Conservation (phyloP, 2,113 vertebrate genomes). For the Strix uralensis region DNA sequence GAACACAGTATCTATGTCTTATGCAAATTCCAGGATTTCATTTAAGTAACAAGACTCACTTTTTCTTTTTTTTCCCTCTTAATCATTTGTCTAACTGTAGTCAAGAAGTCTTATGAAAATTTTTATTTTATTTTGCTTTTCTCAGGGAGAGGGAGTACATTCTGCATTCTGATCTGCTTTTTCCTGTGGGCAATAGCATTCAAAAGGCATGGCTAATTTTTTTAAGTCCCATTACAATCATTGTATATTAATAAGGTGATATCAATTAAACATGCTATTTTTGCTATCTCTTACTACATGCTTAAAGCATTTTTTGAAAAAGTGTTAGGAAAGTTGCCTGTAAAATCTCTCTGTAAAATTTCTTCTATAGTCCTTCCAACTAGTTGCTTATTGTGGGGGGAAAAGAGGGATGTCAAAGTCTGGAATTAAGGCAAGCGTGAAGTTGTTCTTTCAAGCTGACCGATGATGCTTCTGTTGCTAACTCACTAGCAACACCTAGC, state of each 20-base stretch:
- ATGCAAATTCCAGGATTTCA: neutral
- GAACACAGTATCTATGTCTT: neutral
- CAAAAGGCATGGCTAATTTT: neutral
- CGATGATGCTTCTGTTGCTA: neutral
- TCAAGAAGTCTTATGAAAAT: neutral
- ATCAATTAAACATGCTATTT: neutral
- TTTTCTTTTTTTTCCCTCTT: fast-evolving
- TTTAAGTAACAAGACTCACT: neutral
- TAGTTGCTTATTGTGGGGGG: neutral
- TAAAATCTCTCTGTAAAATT: neutral
- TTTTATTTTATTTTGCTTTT: neutral
- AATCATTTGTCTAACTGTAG: neutral
- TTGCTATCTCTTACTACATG: neutral
- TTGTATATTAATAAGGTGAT: neutral
- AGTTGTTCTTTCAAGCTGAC: neutral
- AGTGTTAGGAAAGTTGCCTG: neutral
- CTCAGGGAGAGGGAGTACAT: neutral
- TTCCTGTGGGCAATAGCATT: neutral
- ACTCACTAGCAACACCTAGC: neutral
- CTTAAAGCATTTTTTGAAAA: neutral
- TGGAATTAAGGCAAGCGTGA: neutral
- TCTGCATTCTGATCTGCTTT: neutral
- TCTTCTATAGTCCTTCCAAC: neutral
- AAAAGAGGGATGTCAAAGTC: neutral
- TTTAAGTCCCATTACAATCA: neutral